Conservation (phyloP, 2,888 invertebrate genomes). For the Ophion costatus region DNA sequence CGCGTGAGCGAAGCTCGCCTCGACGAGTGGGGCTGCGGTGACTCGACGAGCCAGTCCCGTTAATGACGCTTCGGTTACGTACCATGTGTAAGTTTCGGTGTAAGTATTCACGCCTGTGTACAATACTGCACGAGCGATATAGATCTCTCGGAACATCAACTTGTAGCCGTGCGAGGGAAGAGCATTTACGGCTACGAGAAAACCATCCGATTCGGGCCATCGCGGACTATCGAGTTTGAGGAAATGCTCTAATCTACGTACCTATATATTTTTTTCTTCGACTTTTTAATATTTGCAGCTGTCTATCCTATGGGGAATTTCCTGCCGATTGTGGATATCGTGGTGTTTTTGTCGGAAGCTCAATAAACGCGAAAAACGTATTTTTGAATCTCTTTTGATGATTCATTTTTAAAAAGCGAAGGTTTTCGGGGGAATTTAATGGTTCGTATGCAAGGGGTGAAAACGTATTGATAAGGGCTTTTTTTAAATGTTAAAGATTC, state of each 20-base stretch:
- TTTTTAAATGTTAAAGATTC: too few relatives aligned
- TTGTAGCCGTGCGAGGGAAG: not conserved
- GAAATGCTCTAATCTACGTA: conserved; percentile 64
- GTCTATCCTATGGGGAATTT: too few relatives aligned
- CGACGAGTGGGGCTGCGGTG: conserved; percentile 45
- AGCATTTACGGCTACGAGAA: conserved; percentile 14
- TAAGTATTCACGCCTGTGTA: not conserved
- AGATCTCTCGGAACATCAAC: conserved; percentile 22
- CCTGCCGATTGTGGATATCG: too few relatives aligned
- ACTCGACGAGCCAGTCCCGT: conserved; percentile 62
- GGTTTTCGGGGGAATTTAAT: too few relatives aligned
- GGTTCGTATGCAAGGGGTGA: too few relatives aligned
- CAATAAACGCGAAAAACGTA: too few relatives aligned
- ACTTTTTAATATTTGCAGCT: too few relatives aligned
- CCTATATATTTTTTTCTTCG: conserved; percentile 1
- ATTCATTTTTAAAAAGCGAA: too few relatives aligned
- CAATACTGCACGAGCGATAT: conserved; percentile 29
- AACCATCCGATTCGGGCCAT: conserved; percentile 51
- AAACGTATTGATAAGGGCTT: too few relatives aligned
- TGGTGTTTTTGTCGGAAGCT: too few relatives aligned
- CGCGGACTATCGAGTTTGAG: conserved; percentile 66
- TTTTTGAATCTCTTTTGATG: too few relatives aligned
- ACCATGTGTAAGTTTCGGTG: conserved; percentile 23
- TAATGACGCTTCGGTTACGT: conserved; percentile 62
- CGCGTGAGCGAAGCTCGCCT: conserved; percentile 29